Evolutionary conservation across 2,888 invertebrate species (phyloP).

Genomic region (Acleris sparsana): DNA sequence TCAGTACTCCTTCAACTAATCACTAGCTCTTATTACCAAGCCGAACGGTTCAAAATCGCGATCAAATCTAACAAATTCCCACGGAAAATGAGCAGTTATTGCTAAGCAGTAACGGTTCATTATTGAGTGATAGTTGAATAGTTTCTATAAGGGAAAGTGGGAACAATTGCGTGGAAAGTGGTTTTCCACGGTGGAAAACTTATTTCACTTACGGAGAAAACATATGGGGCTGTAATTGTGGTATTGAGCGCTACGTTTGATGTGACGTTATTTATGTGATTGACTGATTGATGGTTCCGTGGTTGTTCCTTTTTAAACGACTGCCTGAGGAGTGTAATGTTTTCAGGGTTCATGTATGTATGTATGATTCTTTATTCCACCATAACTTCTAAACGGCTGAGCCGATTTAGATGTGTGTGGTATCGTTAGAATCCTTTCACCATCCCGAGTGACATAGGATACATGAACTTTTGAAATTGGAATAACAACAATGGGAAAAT

Average conservation of each 20-base stretch:
- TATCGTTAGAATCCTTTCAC: too few species aligned
- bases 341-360: too few species aligned
- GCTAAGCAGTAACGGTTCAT: too few species aligned
- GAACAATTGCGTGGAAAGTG: constrained; percentile 66
- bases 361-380: too few species aligned
- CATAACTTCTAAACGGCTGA: too few species aligned
- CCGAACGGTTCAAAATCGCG: constrained; percentile 39
- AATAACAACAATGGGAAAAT: too few species aligned
- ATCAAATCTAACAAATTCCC: background rate
- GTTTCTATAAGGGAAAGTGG: constrained; percentile 63
- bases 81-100: too few species aligned
- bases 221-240: constrained; percentile 43
- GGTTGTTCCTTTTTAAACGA: too few species aligned
- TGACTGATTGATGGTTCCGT: background rate
- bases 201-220: constrained; percentile 61
- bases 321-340: too few species aligned
- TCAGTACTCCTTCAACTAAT: constrained; percentile 45
- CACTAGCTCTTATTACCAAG: constrained; percentile 2
- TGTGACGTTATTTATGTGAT: background rate
- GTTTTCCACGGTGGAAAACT: constrained; percentile 57
- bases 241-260: background rate
- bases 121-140: constrained; percentile 38
- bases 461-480: too few species aligned
- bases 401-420: too few species aligned
- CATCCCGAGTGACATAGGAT: too few species aligned